Conservation (phyloP, 2,888 invertebrate species). For the Cryptocheilus praepositus region DNA sequence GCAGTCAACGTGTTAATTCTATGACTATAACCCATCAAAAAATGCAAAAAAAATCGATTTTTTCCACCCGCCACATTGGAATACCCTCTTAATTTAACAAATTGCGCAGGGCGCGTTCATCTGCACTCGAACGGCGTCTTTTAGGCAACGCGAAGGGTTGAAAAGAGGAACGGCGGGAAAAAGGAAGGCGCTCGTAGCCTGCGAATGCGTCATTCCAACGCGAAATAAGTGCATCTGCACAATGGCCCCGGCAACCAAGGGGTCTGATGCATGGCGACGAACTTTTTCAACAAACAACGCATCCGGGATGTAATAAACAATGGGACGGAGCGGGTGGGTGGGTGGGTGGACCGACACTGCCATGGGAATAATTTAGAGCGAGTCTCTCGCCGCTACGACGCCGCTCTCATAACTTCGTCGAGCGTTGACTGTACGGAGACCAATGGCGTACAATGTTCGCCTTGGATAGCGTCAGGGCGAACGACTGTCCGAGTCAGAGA, state of each 20-base stretch:
- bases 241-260: slow-evolving; percentile 36
- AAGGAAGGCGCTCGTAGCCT: slow-evolving; percentile 9
- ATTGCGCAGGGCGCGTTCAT: no score
- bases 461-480: not conserved
- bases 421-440: slow-evolving; percentile 12
- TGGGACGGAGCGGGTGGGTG: slow-evolving; percentile 30
- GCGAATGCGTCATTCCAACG: slow-evolving; percentile 27
- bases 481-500: no score
- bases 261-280: slow-evolving; percentile 56
- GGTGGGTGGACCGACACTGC: slow-evolving; percentile 20
- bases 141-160: not conserved
- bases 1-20: no score
- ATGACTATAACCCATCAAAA: no score
- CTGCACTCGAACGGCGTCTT: not conserved
- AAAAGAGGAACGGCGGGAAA: slow-evolving; percentile 8
- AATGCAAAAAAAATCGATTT: no score
- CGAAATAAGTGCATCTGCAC: slow-evolving; percentile 35
- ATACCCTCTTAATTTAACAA: no score
- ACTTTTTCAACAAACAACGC: slow-evolving; percentile 62
- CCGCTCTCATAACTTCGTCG: slow-evolving; percentile 36
- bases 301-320: slow-evolving; percentile 62
- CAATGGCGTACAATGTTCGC: slow-evolving; percentile 23
- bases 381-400: slow-evolving; percentile 24
- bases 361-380: slow-evolving; percentile 45
- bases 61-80: no score